Percentiles rank a stretch among this genome's conserved stretches.
These are phyloP conservation scores for Diarsia brunnea DNA, from an alignment of 2,888 invertebrate genomes.

Conservation along the genomic window DNA sequence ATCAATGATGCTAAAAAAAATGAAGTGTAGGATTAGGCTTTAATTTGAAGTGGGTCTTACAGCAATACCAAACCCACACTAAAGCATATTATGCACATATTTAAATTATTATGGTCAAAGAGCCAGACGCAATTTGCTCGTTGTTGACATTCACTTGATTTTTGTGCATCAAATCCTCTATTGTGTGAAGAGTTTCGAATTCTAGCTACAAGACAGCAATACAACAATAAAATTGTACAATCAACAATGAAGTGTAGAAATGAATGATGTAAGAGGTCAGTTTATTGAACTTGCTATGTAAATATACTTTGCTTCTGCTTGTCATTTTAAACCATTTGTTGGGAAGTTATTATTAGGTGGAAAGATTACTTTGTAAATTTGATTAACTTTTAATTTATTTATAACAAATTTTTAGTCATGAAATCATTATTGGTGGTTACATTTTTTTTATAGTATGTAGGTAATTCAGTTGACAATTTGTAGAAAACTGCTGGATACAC, in stretches of 20 bases:
- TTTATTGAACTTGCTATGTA: constrained; percentile 66
- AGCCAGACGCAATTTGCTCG: constrained; percentile 22
- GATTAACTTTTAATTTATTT: constrained; percentile 64
- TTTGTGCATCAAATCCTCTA: constrained; percentile 10
- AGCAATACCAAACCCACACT: constrained; percentile 15
- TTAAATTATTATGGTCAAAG: constrained; percentile 22
- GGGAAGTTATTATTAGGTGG: constrained; percentile 56
- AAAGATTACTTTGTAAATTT: constrained; percentile 63
- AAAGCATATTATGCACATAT: constrained; percentile 24
- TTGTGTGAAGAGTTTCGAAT: constrained; percentile 17
- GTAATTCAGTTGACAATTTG: constrained; percentile 57
- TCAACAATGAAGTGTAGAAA: constrained; percentile 34
- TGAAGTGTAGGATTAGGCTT: constrained; percentile 13
- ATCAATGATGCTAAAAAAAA: constrained; percentile 12
- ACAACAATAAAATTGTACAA: constrained; percentile 6
- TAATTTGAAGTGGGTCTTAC: neutral
- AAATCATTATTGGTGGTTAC: constrained; percentile 54
- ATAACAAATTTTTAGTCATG: constrained; percentile 63
- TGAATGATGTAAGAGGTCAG: constrained; percentile 61
- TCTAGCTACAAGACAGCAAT: constrained; percentile 18
- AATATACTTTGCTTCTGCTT: constrained; percentile 64
- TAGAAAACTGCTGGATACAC: constrained; percentile 28
- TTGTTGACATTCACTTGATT: constrained; percentile 32
- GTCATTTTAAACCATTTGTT: constrained; percentile 56
- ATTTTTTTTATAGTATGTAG: constrained; percentile 53